Evolutionary conservation across 2,113 vertebrate species (phyloP).

Genomic region (Coracopsis vasa): DNA sequence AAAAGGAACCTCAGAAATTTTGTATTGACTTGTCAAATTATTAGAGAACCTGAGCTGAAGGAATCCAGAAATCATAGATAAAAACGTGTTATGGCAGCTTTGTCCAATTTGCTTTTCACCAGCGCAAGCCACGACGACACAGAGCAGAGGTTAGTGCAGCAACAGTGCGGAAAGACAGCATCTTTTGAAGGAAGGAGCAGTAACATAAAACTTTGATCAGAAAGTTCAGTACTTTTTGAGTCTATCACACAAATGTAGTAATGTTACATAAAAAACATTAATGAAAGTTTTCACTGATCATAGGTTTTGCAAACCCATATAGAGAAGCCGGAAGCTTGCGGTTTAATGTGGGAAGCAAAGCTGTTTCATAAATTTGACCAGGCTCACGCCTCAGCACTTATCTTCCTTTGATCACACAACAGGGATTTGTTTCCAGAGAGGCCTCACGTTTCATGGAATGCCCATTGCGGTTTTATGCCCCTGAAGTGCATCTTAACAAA

Average conservation of each 20-base stretch:
- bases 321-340: neutral
- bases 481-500: conserved; percentile 29
- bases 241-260: neutral
- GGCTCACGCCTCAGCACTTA: neutral
- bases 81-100: neutral
- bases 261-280: neutral
- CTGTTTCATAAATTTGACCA: neutral
- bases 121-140: rapidly evolving
- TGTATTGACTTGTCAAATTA: neutral
- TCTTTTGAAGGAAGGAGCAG: neutral
- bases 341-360: neutral
- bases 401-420: conserved; percentile 1
- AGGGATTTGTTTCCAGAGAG: neutral
- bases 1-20: neutral
- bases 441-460: neutral
- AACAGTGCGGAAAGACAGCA: neutral
- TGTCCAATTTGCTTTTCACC: neutral
- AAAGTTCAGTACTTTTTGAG: neutral
- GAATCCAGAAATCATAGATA: neutral
- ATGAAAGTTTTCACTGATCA: neutral
- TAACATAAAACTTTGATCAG: neutral
- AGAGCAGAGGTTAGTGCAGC: neutral
- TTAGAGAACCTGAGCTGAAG: neutral
- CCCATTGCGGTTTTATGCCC: neutral
- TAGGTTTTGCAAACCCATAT: neutral